Evolutionary conservation across 2,797 vertebrate genomes (phyloP).

Genomic region (Pangasius sanitwongsei): DNA sequence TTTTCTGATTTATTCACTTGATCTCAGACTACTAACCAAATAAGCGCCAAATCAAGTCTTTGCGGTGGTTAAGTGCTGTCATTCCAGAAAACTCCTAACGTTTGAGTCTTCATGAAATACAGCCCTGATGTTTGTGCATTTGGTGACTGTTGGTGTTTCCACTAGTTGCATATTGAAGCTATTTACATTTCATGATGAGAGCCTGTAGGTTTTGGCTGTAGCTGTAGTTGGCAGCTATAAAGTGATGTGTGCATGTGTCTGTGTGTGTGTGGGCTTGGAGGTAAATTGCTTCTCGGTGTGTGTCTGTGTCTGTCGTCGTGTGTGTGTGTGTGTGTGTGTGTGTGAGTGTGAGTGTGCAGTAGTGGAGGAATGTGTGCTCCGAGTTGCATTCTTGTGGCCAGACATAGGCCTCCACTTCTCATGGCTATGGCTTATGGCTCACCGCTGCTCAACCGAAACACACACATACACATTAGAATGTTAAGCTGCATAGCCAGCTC

Average conservation of each 20-base stretch:
- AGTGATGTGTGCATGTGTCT: slow-evolving; percentile 60
- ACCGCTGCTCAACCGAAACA: slow-evolving; percentile 62
- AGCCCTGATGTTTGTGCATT: slow-evolving; percentile 43
- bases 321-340: slow-evolving; percentile 37
- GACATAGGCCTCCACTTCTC: slow-evolving; percentile 75
- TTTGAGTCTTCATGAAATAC: slow-evolving; percentile 2
- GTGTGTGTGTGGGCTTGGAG: slow-evolving; percentile 30
- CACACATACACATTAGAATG: slow-evolving; percentile 9
- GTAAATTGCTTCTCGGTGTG: slow-evolving; percentile 35
- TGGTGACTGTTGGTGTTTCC: slow-evolving; percentile 62
- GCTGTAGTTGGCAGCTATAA: slow-evolving; percentile 75
- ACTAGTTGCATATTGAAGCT: slow-evolving; percentile 73
- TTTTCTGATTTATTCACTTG: not conserved
- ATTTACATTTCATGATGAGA: slow-evolving; percentile 69
- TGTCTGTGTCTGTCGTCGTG: slow-evolving; percentile 37
- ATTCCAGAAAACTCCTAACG: not conserved
- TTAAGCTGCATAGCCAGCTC: not conserved
- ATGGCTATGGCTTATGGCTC: slow-evolving; percentile 68
- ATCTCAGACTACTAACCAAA: not conserved
- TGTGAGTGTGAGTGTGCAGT: not conserved
- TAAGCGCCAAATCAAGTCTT: not conserved
- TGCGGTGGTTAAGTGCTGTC: not conserved
- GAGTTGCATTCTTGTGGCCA: slow-evolving; percentile 79
- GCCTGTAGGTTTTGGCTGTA: slow-evolving; percentile 68
- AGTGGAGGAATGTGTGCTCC: slow-evolving; percentile 72